phyloP scores from a whole-genome alignment of 2,888 invertebrate genomes.

The Chrysolina oricalcia region DNA sequence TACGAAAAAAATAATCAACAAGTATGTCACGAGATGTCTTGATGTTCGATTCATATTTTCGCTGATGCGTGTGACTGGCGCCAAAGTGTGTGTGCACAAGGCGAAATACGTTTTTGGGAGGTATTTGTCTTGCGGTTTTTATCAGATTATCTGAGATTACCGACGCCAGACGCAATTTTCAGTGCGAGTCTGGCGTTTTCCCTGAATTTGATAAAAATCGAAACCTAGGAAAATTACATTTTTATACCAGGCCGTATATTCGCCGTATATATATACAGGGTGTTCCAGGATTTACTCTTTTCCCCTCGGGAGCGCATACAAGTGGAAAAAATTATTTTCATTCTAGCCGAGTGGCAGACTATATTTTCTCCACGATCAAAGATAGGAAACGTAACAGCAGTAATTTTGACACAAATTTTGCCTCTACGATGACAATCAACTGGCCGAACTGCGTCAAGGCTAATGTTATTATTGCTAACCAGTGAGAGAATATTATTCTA shows the following conservation, averaged over 20 bases:
- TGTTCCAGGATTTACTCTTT: neutral
- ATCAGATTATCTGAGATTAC: constrained; percentile 15
- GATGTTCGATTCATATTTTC: constrained; percentile 13
- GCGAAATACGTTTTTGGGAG: constrained; percentile 9
- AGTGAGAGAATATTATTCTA: no score
- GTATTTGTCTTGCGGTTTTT: constrained; percentile 18
- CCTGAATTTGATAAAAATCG: neutral
- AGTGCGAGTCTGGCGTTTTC: neutral
- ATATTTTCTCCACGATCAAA: no score
- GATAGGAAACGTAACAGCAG: no score
- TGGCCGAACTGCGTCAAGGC: no score
- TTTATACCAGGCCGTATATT: neutral
- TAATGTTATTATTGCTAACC: no score
- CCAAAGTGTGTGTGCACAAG: neutral
- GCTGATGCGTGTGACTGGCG: neutral
- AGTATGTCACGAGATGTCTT: constrained; percentile 20
- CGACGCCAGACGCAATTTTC: neutral
- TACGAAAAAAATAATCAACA: constrained; percentile 25
- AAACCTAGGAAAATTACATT: neutral
- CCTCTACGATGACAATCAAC: no score
- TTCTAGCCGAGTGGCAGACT: no score
- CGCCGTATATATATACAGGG: neutral
- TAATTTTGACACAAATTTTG: no score
- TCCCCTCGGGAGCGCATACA: no score
- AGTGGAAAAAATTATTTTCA: no score